Base-by-base conservation (phyloP, 2,113 vertebrate species). In the Semnornis frantzii region DNA sequence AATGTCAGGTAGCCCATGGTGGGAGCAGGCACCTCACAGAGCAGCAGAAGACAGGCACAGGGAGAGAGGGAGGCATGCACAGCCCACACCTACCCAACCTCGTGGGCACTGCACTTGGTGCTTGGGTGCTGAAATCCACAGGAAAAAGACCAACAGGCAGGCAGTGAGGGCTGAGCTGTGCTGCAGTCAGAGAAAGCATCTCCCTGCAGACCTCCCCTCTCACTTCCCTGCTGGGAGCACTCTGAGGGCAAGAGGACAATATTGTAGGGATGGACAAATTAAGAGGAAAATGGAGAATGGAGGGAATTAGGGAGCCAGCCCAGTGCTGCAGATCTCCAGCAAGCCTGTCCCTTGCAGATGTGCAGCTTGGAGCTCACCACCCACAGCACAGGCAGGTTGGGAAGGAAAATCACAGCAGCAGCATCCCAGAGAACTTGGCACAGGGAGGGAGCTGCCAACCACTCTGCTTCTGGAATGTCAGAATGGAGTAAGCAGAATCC, bases 41-140 rank as follows among this genome's bases (percentile, higher is more conserved):
- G 64, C 24, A 62, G 55, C 42, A 84, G 68, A n/a, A 64, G 69
- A 55, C 3, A 44, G 25, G 8, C 8, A 48, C 15, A 59, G 30
- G 44, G 48, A 63, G 17, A 23, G 19, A 33, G 16, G 7, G 6
- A 1, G 12, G n/a, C 68, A 23, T 15, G 50, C 12, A 10, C 1
- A 2, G 10, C 24, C 4, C 59, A 31, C 46, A 28, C 19, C 62
- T 33, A 28, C n/a, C 46, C 57, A 44, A 28, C 68, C 39, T 6
- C 1, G 2, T 1, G 2, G 1, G 3, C 17, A 57, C 2, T 0
- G 5, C 13, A 30, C 71, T 16, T 16, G 44, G 44, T 46, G 44
- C 44, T 59, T 13, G 3, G 48, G 39, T 3, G 71, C 39, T 3
- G 0, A 30, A 91, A 79, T 37, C 68, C 64, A 33, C 4, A 5